Evolutionary conservation across 2,888 invertebrate genomes (phyloP).

Genomic region (Athripsodes cinereus): DNA sequence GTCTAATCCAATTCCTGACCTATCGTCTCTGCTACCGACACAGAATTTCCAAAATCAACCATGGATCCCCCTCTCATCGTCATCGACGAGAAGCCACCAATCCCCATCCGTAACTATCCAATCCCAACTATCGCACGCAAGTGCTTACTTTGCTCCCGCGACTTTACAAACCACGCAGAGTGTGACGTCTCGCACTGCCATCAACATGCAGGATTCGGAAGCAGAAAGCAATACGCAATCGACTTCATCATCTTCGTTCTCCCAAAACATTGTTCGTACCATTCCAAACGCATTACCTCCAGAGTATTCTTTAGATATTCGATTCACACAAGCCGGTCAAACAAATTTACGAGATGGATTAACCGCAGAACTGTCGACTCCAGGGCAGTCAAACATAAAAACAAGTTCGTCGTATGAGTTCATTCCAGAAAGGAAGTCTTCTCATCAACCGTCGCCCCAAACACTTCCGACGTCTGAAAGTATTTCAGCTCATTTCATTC

Average conservation of each 20-base stretch:
- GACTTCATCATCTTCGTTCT: neutral
- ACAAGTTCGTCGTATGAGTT: neutral
- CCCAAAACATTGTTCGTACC: conserved; percentile 6
- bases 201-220: neutral
- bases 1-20: neutral
- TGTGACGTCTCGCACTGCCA: neutral
- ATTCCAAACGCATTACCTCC: conserved; percentile 7
- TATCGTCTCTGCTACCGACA: conserved; percentile 4
- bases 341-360: neutral
- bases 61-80: neutral
- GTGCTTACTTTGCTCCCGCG: neutral
- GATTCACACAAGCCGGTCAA: neutral
- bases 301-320: conserved; percentile 2
- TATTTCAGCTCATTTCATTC: conserved; percentile 6
- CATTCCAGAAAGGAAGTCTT: conserved; percentile 14
- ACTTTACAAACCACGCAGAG: neutral
- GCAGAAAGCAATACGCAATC: neutral
- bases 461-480: neutral
- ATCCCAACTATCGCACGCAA: neutral
- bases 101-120: neutral
- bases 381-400: neutral
- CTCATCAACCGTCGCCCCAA: conserved; percentile 1
- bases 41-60: conserved; percentile 1
- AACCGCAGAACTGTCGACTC: neutral
- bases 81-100: neutral